Base-by-base conservation (phyloP, 2,113 vertebrate species). In the Beaufortia kweichowensis region DNA sequence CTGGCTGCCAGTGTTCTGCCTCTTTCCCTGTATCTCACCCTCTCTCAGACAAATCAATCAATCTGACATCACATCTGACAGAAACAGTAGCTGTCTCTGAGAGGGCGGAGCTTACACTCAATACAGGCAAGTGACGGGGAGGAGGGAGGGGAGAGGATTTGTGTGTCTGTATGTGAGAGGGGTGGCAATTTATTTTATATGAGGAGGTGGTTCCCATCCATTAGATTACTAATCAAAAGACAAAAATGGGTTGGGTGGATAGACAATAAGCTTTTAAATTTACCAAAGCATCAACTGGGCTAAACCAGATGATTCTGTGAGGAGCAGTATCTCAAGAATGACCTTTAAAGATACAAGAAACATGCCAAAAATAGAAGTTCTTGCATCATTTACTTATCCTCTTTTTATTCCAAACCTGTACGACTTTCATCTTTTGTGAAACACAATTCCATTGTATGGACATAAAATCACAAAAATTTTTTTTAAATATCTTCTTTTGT, bases 31-130 rank as follows among this genome's bases (percentile, higher is more conserved):
- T 29, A 39, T 43, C 43, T 12, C 73, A 24, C 65, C 8, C 64
- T 70, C n/a, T 48, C 84, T 84, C 87, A 80, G 65, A 50, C 69
- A 0, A 85, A 56, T 87, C 87, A 79, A 68, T 2, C 55, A 60
- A 57, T 60, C 50, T 88, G 88, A 86, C 87, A 83, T 89, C 85
- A 87, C 76, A 1, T 4, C n/a, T 43, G 41, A 74, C 57, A 21
- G 61, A 84, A 82, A 88, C 79, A 78, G 79, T 87, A 83, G 77
- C 84, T 80, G 19, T 76, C 29, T n/a, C 14, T 3, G 8, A 26
- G 75, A 85, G 83, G 83, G 84, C 79, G 82, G 69, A 78, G 87
- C 23, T 59, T 11, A 53, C n/a, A 24, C 71, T 64, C 53, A 66
- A 68, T 72, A 75, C 75, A 75, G 62, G 66, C 1, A 14, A 43